Percentiles rank a stretch among this genome's conserved stretches.
phyloP scores from a whole-genome alignment of 2,797 vertebrate species.

The Typhlichthys eigenmanni region DNA sequence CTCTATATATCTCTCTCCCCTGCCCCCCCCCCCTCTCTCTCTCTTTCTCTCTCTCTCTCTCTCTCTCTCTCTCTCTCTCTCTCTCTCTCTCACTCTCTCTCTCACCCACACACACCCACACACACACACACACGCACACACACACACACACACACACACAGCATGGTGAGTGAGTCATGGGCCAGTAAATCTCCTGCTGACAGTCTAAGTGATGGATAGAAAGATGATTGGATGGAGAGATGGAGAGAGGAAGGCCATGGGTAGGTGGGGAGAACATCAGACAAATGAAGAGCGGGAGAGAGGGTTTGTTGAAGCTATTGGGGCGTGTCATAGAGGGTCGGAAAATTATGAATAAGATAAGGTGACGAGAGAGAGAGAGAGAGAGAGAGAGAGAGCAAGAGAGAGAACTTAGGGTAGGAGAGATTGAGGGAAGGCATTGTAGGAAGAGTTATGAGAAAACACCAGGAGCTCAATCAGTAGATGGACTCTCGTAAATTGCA shows the following conservation, averaged over 20 bases:
- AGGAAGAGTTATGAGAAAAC: slow-evolving; percentile 44
- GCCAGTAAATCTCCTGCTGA: slow-evolving; percentile 45
- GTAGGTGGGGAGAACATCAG: background rate
- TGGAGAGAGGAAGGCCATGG: slow-evolving; percentile 1
- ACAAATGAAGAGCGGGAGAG: background rate
- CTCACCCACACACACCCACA: too few species aligned
- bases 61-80: too few species aligned
- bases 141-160: slow-evolving; percentile 13
- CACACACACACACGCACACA: too few species aligned
- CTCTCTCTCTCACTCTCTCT: too few species aligned
- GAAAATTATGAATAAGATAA: too few species aligned
- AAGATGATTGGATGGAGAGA: background rate
- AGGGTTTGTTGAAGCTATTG: background rate
- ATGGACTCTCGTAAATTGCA: slow-evolving; percentile 67
- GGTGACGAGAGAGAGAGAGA: background rate
- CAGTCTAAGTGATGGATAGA: slow-evolving; percentile 37
- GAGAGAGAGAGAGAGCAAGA: slow-evolving; percentile 2
- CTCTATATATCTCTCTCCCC: slow-evolving; percentile 26
- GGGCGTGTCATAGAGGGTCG: background rate
- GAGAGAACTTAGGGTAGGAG: slow-evolving; percentile 14
- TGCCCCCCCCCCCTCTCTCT: background rate
- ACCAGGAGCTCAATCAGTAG: slow-evolving; percentile 63
- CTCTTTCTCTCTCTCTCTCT: too few species aligned
- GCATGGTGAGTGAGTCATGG: slow-evolving; percentile 37
- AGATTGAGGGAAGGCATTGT: slow-evolving; percentile 21